These are phyloP conservation scores for Macrophya alboannulata DNA, from an alignment of 2,888 invertebrate genomes.

Conservation along the genomic window DNA sequence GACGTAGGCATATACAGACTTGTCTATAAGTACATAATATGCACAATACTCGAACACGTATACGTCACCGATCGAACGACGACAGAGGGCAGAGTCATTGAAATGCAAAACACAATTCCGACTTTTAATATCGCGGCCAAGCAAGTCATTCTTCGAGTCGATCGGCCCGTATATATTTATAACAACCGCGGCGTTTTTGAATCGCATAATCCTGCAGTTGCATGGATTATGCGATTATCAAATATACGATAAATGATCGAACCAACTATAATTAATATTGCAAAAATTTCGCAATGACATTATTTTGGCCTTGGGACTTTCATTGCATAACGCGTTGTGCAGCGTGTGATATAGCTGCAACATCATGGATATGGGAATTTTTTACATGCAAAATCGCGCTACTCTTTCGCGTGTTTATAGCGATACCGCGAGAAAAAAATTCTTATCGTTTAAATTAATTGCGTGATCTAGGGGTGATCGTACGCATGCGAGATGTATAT, in stretches of 20 bases:
- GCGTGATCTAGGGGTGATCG: constrained; percentile 20
- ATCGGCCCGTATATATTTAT: neutral
- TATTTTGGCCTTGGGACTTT: neutral
- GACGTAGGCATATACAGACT: neutral
- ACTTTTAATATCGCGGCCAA: constrained; percentile 46
- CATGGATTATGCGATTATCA: constrained; percentile 2
- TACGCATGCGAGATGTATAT: constrained; percentile 13
- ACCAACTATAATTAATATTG: neutral
- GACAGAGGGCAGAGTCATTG: constrained; percentile 43
- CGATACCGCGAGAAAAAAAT: neutral
- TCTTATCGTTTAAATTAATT: neutral
- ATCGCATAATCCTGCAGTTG: constrained; percentile 3
- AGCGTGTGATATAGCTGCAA: neutral
- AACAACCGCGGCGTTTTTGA: neutral
- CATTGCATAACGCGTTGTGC: neutral
- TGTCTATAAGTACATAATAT: neutral
- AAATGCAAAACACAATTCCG: constrained; percentile 46
- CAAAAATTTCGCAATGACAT: neutral
- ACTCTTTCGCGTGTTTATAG: neutral
- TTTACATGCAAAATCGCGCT: neutral
- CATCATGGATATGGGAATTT: neutral
- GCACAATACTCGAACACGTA: neutral
- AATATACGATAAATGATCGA: neutral
- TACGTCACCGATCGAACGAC: constrained; percentile 4
- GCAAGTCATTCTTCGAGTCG: constrained; percentile 50